Percentiles rank a stretch among this genome's conserved stretches.
These are phyloP conservation scores for Staurois parvus DNA, from an alignment of 2,797 vertebrate species.

Conservation along the genomic window DNA sequence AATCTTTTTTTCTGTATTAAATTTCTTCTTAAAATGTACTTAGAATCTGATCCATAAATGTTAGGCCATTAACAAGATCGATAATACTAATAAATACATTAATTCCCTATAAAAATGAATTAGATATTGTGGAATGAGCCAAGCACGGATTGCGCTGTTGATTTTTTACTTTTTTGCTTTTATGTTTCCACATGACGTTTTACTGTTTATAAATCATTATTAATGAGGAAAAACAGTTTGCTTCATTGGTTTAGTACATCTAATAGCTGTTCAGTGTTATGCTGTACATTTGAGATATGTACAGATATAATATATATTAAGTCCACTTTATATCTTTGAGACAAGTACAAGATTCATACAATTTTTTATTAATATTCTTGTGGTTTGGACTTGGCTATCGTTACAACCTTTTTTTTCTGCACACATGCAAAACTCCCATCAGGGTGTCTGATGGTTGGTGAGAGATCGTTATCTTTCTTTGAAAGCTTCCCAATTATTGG, in stretches of 20 bases:
- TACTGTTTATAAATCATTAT: constrained; percentile 74
- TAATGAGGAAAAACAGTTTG: constrained; percentile 70
- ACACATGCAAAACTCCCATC: neutral
- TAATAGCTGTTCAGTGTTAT: constrained; percentile 66
- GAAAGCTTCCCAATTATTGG: constrained; percentile 45
- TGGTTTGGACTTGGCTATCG: neutral
- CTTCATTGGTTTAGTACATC: constrained; percentile 71
- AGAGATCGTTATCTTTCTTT: constrained; percentile 40
- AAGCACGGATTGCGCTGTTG: constrained; percentile 23
- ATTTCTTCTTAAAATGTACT: neutral
- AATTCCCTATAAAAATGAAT: constrained; percentile 48
- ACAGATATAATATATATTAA: constrained; percentile 7
- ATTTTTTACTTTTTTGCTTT: constrained; percentile 25
- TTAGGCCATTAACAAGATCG: constrained; percentile 7
- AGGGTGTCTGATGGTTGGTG: neutral
- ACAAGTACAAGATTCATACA: neutral
- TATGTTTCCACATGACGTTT: constrained; percentile 42
- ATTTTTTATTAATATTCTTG: constrained; percentile 1
- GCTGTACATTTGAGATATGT: constrained; percentile 62
- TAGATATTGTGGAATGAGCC: constrained; percentile 55
- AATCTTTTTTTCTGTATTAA: too few species aligned
- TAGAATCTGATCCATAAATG: neutral
- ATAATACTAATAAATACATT: constrained; percentile 17
- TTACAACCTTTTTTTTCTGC: neutral
- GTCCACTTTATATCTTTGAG: neutral